Percentiles rank a stretch among this genome's conserved stretches.
Conservation (phyloP, 2,888 invertebrate genomes). For the Drosophila ezoana region DNA sequence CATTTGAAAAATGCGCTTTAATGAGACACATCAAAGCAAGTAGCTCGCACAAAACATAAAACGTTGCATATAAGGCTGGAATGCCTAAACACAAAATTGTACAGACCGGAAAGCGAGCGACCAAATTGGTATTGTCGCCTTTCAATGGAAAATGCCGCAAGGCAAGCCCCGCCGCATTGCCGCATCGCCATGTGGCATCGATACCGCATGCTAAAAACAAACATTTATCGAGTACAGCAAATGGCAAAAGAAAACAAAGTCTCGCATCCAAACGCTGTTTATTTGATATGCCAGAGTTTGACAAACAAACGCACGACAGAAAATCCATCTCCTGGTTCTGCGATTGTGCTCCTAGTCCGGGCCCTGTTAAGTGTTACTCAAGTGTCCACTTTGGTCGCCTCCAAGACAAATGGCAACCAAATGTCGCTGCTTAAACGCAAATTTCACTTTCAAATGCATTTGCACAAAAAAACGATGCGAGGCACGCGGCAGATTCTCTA, state of each 20-base stretch:
- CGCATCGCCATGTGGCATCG: conserved; percentile 41
- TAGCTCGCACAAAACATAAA: conserved; percentile 11
- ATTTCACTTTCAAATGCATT: conserved; percentile 62
- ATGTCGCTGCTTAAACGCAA: conserved; percentile 42
- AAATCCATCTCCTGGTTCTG: conserved; percentile 3
- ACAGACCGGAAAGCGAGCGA: conserved; percentile 66
- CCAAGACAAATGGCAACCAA: conserved; percentile 54
- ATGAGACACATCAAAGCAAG: conserved; percentile 49
- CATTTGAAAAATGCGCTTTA: conserved; percentile 60
- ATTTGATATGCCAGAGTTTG: conserved; percentile 42
- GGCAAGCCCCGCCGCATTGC: conserved; percentile 32
- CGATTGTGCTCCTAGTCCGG: background rate
- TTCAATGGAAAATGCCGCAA: conserved; percentile 65
- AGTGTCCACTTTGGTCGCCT: conserved; percentile 4
- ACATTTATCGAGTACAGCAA: conserved; percentile 30
- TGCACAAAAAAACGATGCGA: conserved; percentile 19
- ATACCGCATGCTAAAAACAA: conserved; percentile 43
- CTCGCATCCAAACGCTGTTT: conserved; percentile 31
- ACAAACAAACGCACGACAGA: conserved; percentile 47
- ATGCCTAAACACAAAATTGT: conserved; percentile 34
- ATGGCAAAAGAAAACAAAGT: conserved; percentile 18
- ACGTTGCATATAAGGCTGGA: conserved; percentile 50
- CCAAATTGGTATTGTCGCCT: conserved; percentile 65
- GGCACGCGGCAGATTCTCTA: conserved; percentile 34
- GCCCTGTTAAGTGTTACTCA: conserved; percentile 2